Evolutionary conservation across 2,797 vertebrate genomes (phyloP), one percentile per base, ranked within the genome.

Genomic region (Odontamblyopus rebecca): DNA sequence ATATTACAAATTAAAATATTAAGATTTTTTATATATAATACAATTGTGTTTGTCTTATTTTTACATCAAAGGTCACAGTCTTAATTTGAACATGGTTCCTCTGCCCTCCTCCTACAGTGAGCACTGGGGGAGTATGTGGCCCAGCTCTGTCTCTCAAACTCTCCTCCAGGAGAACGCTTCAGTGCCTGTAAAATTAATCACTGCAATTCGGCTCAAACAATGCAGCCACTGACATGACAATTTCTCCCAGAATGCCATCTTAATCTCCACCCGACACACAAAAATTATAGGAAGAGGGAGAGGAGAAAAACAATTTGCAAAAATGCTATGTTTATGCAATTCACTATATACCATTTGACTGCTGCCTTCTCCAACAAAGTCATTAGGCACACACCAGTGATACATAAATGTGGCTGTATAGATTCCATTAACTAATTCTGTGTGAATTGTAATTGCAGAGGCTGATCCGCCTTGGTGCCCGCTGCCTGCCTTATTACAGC

Each of bases 371-470:
- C 88, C 87, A 90, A 91, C 91, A 90, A 91, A 93, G 90, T 94
- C 93, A 94, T 94, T 94, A 94, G 89, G 86, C 89, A 89, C 83
- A 91, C 87, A 84, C 87, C 87, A 91, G 88, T 89, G 88, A 90
- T 90, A 92, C 82, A 91, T 91, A 91, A 91, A 92, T 91, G 88
- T 91, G 84, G 89, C 87, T 90, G 86, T 93, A 93, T 91, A 93
- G 92, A 93, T 91, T 90, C 89, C 89, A 92, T 93, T 93, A 92
- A 92, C 91, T 94, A 89, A 93, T 93, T 93, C 91, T 86, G 86
- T 87, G 87, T 92, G 90, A 93, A 93, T 91, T 91, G 91, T 94
- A 94, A 94, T 94, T 93, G 91, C 90, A 83, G 85, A 91, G 86
- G 85, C 91, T 93, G 92, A 94, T 93, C 92, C 87, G 80, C 89